phyloP scores from a whole-genome alignment of 2,888 invertebrate species.

The Drosophila meridionalis region DNA sequence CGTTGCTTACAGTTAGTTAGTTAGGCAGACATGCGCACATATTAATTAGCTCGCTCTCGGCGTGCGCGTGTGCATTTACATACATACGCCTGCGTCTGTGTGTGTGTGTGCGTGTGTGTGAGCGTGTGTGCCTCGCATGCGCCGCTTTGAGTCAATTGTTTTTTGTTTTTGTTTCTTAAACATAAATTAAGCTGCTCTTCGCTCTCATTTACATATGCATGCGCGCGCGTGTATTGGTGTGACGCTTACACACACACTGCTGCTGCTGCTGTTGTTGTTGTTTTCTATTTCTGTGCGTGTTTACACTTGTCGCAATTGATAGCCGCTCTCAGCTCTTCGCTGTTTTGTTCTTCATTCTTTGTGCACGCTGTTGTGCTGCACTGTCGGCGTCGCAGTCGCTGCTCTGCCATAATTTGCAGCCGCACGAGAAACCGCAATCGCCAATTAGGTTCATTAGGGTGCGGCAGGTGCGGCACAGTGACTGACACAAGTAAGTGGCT shows the following conservation, averaged over 20 bases:
- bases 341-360: slow-evolving; percentile 14
- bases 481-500: slow-evolving; percentile 18
- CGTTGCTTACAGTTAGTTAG: slow-evolving; percentile 58
- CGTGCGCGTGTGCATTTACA: slow-evolving; percentile 40
- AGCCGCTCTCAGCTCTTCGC: not conserved
- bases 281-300: slow-evolving; percentile 7
- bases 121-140: slow-evolving; percentile 63
- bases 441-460: slow-evolving; percentile 66
- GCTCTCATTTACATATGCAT: slow-evolving; percentile 24
- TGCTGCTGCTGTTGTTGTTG: slow-evolving; percentile 11
- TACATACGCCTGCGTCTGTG: slow-evolving; percentile 19
- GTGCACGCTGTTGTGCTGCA: slow-evolving; percentile 27
- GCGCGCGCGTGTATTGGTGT: slow-evolving; percentile 35
- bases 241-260: slow-evolving; percentile 33
- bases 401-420: slow-evolving; percentile 68
- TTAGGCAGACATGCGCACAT: slow-evolving; percentile 63
- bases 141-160: slow-evolving; percentile 51
- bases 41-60: slow-evolving; percentile 35
- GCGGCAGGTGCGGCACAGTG: slow-evolving; percentile 50
- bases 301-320: slow-evolving; percentile 51
- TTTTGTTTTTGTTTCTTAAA: slow-evolving; percentile 14
- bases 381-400: slow-evolving; percentile 2
- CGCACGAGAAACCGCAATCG: slow-evolving; percentile 56
- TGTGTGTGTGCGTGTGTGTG: slow-evolving; percentile 42
- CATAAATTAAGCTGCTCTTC: slow-evolving; percentile 14